Evolutionary conservation across 2,888 invertebrate genomes (phyloP).

Genomic region (Hoplodrina blanda): DNA sequence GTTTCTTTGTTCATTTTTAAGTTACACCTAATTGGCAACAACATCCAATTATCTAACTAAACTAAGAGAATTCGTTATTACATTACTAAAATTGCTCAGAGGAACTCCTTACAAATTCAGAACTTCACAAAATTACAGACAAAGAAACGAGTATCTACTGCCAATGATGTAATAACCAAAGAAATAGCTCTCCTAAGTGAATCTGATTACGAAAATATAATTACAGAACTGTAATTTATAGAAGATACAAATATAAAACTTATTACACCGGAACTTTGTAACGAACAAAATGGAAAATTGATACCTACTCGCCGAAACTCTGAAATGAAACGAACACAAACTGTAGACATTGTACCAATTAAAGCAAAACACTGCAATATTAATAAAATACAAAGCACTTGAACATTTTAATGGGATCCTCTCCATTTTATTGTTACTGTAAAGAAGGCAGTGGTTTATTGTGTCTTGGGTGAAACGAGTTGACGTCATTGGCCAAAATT

Average conservation of each 20-base stretch:
- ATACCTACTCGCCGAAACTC: slow-evolving; percentile 24
- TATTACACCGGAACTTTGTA: slow-evolving; percentile 10
- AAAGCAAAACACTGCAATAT: slow-evolving; percentile 42
- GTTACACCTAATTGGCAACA: too few species aligned
- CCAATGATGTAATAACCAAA: background rate
- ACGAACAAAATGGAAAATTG: slow-evolving; percentile 24
- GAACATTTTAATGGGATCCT: slow-evolving; percentile 22
- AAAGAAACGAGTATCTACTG: background rate
- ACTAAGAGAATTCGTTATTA: background rate
- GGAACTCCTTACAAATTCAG: background rate
- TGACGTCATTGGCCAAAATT: background rate
- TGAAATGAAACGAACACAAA: slow-evolving; percentile 43
- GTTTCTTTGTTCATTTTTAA: too few species aligned
- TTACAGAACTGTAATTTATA: slow-evolving; percentile 5
- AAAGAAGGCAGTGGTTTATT: slow-evolving; percentile 11
- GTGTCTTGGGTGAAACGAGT: background rate
- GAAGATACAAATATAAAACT: slow-evolving; percentile 13
- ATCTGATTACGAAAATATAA: background rate
- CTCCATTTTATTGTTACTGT: slow-evolving; percentile 33
- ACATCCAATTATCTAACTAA: background rate
- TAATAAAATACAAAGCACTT: slow-evolving; percentile 43
- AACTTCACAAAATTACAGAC: background rate
- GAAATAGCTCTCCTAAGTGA: background rate
- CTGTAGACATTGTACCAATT: slow-evolving; percentile 32
- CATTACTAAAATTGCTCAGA: background rate